These are phyloP conservation scores for Tenebrio molitor DNA, from an alignment of 1,140 invertebrate species.

Conservation along the genomic window DNA sequence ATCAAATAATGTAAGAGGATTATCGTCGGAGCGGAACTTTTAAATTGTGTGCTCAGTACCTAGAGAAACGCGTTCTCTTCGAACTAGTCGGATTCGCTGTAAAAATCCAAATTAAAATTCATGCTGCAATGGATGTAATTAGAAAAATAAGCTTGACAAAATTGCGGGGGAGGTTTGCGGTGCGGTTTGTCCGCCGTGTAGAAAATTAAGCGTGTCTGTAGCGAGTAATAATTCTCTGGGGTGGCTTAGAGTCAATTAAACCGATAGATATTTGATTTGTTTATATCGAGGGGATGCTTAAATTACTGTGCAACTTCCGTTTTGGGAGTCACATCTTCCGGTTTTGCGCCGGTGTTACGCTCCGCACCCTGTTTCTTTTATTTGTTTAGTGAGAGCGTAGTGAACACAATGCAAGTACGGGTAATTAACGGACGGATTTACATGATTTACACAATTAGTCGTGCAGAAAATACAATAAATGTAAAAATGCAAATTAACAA, in stretches of 20 bases:
- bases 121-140: constrained; percentile 14
- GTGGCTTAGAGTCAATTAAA: constrained; percentile 30
- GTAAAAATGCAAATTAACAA: constrained; percentile 55
- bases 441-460: constrained; percentile 60
- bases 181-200: constrained; percentile 7
- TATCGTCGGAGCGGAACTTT: too few relatives aligned
- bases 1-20: too few relatives aligned
- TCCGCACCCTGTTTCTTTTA: constrained; percentile 49
- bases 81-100: not conserved
- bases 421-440: constrained; percentile 58
- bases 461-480: constrained; percentile 58
- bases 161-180: not conserved
- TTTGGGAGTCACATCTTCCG: constrained; percentile 48
- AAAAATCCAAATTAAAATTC: constrained; percentile 35
- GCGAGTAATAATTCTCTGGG: constrained; percentile 20
- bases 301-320: constrained; percentile 48
- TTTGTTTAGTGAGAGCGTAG: constrained; percentile 43
- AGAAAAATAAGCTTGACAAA: constrained; percentile 21
- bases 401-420: constrained; percentile 52
- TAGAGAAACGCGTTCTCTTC: not conserved
- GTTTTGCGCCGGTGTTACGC: constrained; percentile 30
- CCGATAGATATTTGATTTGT: constrained; percentile 40
- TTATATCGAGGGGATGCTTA: constrained; percentile 38
- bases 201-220: constrained; percentile 14
- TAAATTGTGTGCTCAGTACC: not conserved